phyloP scores from a whole-genome alignment of 2,113 vertebrate genomes.

The Xyliphius kryptos region DNA sequence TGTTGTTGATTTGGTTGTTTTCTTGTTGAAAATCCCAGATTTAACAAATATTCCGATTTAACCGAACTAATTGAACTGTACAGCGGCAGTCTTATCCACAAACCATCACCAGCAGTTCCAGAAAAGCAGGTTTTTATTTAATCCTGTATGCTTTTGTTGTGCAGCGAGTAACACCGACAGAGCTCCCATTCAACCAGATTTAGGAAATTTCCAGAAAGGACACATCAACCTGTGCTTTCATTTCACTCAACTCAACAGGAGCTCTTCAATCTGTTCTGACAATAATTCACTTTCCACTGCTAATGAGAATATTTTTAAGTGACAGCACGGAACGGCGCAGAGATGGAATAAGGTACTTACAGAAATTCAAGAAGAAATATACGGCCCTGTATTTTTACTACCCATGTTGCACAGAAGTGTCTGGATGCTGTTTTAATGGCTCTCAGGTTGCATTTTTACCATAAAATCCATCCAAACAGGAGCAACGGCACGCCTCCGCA shows the following conservation, averaged over 20 bases:
- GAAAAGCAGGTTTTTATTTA: not conserved
- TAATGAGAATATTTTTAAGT: conserved; percentile 39
- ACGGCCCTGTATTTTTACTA: conserved; percentile 5
- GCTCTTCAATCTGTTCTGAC: conserved; percentile 37
- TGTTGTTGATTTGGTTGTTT: too few relatives aligned
- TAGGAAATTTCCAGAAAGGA: conserved; percentile 57
- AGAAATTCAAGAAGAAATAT: conserved; percentile 25
- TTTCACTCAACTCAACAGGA: conserved; percentile 54
- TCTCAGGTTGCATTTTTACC: conserved; percentile 39
- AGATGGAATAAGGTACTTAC: conserved; percentile 37
- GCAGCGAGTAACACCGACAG: conserved; percentile 12
- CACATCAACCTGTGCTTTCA: conserved; percentile 61
- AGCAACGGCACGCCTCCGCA: not conserved
- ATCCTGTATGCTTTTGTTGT: not conserved
- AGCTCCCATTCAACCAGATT: conserved; percentile 53
- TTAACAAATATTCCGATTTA: too few relatives aligned
- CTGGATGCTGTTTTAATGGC: conserved; percentile 12
- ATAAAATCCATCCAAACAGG: conserved; percentile 22
- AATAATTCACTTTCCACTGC: conserved; percentile 25
- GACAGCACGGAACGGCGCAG: conserved; percentile 14
- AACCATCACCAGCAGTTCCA: not conserved
- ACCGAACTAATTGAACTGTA: not conserved
- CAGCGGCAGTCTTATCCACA: not conserved
- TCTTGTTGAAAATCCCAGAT: too few relatives aligned
- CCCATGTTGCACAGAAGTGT: not conserved